These are phyloP conservation scores for Gobionotothen gibberifrons DNA, from an alignment of 2,797 vertebrate genomes.

Conservation along the genomic window DNA sequence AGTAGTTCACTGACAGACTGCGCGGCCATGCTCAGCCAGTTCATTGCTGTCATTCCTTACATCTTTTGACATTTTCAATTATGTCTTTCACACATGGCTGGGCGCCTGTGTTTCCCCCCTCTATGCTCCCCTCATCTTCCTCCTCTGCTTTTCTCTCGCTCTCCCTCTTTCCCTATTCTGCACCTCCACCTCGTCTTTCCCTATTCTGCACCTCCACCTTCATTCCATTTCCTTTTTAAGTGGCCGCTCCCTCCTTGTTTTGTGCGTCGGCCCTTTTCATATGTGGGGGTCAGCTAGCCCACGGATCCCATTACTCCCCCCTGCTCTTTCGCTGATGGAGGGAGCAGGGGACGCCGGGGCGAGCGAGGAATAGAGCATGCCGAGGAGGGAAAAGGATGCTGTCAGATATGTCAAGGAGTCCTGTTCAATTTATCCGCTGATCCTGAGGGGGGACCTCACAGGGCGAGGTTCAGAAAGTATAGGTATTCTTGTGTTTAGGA, in stretches of 20 bases:
- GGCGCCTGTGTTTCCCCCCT: conserved; percentile 62
- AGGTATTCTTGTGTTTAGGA: conserved; percentile 35
- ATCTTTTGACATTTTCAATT: conserved; percentile 88
- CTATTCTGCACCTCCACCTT: conserved; percentile 62
- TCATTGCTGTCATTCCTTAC: conserved; percentile 85
- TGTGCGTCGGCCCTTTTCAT: conserved; percentile 71
- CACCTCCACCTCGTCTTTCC: conserved; percentile 62
- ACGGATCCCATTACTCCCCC: conserved; percentile 72
- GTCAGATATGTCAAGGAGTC: conserved; percentile 72
- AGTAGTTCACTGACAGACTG: conserved; percentile 72
- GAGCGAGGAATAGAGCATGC: conserved; percentile 25
- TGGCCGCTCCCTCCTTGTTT: conserved; percentile 64
- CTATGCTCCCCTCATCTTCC: conserved; percentile 60
- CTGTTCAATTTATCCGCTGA: conserved; percentile 67
- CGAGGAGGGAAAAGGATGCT: conserved; percentile 57
- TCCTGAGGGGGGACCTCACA: conserved; percentile 45
- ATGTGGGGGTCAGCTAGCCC: conserved; percentile 74
- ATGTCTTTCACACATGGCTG: conserved; percentile 84
- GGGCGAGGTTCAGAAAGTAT: conserved; percentile 16
- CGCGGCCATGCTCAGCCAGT: conserved; percentile 73
- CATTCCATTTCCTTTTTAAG: conserved; percentile 77
- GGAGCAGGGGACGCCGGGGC: conserved; percentile 10
- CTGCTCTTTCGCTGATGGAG: conserved; percentile 50
- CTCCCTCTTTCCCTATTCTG: conserved; percentile 50
- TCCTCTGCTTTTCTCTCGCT: conserved; percentile 55